Evolutionary conservation across 2,113 vertebrate genomes (phyloP).

Genomic region (Tamias sibiricus): DNA sequence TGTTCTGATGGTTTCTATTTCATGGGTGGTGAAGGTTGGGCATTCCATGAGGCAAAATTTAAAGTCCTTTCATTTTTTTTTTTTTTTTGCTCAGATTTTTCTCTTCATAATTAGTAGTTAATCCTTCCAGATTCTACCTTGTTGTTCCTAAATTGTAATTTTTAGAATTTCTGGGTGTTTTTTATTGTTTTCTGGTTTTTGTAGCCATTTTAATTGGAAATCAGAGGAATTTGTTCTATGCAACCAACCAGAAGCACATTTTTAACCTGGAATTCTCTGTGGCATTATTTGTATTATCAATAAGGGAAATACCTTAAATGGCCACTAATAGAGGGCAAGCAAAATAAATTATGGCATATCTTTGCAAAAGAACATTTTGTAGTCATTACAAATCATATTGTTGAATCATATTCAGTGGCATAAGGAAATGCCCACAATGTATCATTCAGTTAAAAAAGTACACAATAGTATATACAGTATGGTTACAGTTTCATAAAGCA

Average conservation of each 20-base stretch:
- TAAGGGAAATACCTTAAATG: slow-evolving; percentile 34
- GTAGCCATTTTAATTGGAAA: background rate
- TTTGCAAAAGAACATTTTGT: slow-evolving; percentile 35
- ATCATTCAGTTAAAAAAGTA: slow-evolving; percentile 4
- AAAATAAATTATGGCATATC: background rate
- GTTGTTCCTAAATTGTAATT: background rate
- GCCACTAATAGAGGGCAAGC: background rate
- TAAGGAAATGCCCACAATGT: background rate
- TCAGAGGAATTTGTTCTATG: background rate
- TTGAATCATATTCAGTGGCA: background rate
- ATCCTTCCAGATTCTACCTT: background rate
- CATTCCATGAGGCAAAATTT: background rate
- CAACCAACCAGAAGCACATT: background rate
- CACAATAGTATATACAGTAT: background rate
- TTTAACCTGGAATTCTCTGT: slow-evolving; percentile 46
- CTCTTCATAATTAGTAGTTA: background rate
- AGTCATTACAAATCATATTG: slow-evolving; percentile 23
- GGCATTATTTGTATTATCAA: background rate
- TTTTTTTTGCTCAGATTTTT: background rate
- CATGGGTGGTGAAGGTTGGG: background rate
- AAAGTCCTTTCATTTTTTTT: background rate
- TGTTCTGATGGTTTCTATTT: background rate
- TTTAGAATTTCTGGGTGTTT: background rate
- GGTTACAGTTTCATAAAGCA: background rate
- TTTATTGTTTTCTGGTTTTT: slow-evolving; percentile 14